phyloP scores from a whole-genome alignment of 2,888 invertebrate genomes.

The Crematogaster levior region DNA sequence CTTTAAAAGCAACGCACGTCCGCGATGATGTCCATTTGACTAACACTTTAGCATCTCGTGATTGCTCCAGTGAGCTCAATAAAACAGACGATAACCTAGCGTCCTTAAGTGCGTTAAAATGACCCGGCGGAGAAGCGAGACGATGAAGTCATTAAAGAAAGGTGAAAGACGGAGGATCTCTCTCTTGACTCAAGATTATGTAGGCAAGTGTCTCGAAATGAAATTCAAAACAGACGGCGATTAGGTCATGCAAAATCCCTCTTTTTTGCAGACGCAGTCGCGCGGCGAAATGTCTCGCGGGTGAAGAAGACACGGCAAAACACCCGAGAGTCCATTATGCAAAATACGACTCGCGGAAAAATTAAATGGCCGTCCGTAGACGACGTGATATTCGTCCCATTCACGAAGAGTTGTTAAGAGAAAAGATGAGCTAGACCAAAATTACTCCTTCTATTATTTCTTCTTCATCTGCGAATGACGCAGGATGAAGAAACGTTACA shows the following conservation, averaged over 20 bases:
- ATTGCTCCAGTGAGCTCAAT: background rate
- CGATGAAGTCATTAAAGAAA: conserved; percentile 24
- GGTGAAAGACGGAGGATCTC: background rate
- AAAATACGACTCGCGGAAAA: conserved; percentile 42
- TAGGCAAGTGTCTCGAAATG: conserved; percentile 34
- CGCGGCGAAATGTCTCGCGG: background rate
- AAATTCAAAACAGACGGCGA: conserved; percentile 40
- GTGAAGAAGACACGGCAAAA: conserved; percentile 12
- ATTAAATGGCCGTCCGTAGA: conserved; percentile 29
- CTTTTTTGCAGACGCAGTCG: background rate
- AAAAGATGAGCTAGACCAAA: background rate
- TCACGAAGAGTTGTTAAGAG: background rate
- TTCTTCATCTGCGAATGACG: background rate
- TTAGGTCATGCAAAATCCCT: conserved; percentile 32
- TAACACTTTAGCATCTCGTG: conserved; percentile 32
- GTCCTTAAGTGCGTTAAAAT: background rate
- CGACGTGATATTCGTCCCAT: background rate
- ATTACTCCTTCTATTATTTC: conserved; percentile 22
- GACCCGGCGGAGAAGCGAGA: background rate
- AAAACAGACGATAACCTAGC: conserved; percentile 16
- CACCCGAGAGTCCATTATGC: conserved; percentile 35
- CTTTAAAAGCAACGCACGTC: conserved; percentile 36
- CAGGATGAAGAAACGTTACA: background rate
- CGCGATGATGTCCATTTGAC: conserved; percentile 34
- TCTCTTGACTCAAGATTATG: conserved; percentile 30